Evolutionary conservation across 2,113 vertebrate genomes (phyloP).

Genomic region (Crypturellus undulatus): DNA sequence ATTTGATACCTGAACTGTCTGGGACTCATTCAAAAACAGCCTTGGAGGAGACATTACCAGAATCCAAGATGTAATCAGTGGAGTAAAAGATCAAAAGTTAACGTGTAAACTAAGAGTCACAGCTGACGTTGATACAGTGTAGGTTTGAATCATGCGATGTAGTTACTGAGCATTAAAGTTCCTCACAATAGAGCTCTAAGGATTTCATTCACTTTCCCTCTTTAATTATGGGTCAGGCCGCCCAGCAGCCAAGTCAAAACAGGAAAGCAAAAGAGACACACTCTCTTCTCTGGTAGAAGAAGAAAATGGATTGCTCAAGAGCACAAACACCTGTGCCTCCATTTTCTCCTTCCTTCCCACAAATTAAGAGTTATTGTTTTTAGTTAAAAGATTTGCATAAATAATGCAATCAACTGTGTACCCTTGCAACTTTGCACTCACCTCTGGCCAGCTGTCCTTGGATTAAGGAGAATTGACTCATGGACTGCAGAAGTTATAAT

Average conservation of each 20-base stretch:
- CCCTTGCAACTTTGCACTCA: background rate
- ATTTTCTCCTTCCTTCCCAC: background rate
- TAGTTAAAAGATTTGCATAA: background rate
- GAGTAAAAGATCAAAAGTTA: background rate
- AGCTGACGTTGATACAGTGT: background rate
- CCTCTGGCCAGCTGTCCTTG: background rate
- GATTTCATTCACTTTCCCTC: background rate
- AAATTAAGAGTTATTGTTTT: background rate
- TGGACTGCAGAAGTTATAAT: background rate
- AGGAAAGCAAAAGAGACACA: background rate
- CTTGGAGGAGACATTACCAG: background rate
- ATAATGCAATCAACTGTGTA: background rate
- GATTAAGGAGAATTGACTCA: background rate
- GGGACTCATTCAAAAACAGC: background rate
- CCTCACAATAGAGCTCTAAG: background rate
- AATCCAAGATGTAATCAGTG: background rate
- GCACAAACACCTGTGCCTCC: background rate
- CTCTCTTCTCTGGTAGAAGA: background rate
- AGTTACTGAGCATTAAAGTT: background rate
- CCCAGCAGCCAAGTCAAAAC: background rate
- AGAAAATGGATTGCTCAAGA: background rate
- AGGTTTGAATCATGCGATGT: background rate
- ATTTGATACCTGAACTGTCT: background rate
- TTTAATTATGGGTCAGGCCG: background rate
- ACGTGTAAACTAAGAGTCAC: accelerated